Percentiles rank a stretch among this genome's conserved stretches.
Evolutionary conservation across 2,888 invertebrate genomes (phyloP).

Genomic region (Malachius bipustulatus): DNA sequence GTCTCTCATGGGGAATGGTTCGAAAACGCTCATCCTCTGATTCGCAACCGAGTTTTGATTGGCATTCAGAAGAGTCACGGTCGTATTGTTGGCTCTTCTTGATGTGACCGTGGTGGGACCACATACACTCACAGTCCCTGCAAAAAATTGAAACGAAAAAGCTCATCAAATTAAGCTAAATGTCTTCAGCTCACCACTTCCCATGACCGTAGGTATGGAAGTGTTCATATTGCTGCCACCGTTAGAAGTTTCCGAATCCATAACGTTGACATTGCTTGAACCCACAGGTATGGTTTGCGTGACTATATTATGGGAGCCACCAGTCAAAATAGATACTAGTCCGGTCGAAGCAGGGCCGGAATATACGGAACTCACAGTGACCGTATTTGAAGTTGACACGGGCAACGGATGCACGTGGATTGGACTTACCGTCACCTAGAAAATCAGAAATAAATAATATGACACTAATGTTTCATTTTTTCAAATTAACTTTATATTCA

Average conservation of each 20-base stretch:
- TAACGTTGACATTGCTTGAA: constrained; percentile 25
- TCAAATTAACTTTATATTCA: too few relatives aligned
- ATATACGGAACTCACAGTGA: constrained; percentile 34
- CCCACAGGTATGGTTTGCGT: constrained; percentile 35
- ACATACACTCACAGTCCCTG: constrained; percentile 41
- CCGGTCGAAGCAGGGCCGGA: constrained; percentile 31
- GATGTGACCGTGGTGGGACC: constrained; percentile 52
- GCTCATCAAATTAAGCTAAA: too few relatives aligned
- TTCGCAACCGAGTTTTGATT: constrained; percentile 34
- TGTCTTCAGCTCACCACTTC: constrained; percentile 26
- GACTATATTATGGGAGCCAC: constrained; percentile 25
- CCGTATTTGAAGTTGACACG: constrained; percentile 23
- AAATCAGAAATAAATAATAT: too few relatives aligned
- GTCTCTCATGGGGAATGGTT: constrained; percentile 83
- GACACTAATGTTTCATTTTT: too few relatives aligned
- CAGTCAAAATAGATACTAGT: constrained; percentile 33
- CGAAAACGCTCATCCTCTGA: constrained; percentile 69
- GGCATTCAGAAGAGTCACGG: constrained; percentile 60
- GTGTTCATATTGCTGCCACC: constrained; percentile 14
- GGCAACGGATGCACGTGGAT: constrained; percentile 5
- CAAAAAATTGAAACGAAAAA: too few relatives aligned
- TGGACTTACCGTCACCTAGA: constrained; percentile 17
- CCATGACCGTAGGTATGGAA: constrained; percentile 18
- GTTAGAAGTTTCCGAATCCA: constrained; percentile 22
- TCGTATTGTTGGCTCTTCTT: constrained; percentile 57